Evolutionary conservation across 1,140 invertebrate genomes (phyloP).

Genomic region (Danaus plexippus): DNA sequence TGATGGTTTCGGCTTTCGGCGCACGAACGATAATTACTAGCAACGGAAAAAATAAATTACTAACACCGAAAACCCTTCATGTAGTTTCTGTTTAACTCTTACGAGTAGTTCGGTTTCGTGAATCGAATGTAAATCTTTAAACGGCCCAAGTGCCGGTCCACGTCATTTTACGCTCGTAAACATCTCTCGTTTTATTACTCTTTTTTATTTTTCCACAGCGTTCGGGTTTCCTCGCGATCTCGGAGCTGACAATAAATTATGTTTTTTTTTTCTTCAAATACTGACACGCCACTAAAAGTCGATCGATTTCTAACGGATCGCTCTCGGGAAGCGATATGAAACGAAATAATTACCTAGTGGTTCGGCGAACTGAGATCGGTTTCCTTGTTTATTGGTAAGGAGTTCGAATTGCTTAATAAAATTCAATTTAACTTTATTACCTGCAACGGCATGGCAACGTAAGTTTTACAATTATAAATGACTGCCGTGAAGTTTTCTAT

Average conservation of each 20-base stretch:
- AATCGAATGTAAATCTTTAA: conserved; percentile 41
- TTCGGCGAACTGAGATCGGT: conserved; percentile 58
- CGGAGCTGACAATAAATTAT: conserved; percentile 69
- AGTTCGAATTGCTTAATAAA: conserved; percentile 46
- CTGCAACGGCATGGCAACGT: conserved; percentile 13
- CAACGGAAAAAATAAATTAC: conserved; percentile 62
- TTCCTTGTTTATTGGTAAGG: conserved; percentile 66
- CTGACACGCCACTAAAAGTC: conserved; percentile 69
- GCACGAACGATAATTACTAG: conserved; percentile 51
- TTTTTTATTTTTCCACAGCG: conserved; percentile 67
- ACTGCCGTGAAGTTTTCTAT: conserved; percentile 18
- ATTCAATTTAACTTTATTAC: conserved; percentile 24
- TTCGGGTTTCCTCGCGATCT: conserved; percentile 66
- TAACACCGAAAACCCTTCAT: conserved; percentile 43
- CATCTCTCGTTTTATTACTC: conserved; percentile 65
- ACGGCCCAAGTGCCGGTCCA: conserved; percentile 42
- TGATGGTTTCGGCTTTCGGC: conserved; percentile 55
- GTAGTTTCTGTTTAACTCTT: conserved; percentile 22
- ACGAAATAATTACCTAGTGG: conserved; percentile 51
- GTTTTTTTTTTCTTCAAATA: conserved; percentile 50
- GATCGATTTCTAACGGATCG: conserved; percentile 71
- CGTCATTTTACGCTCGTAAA: conserved; percentile 70
- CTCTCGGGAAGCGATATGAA: conserved; percentile 59
- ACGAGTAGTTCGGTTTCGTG: conserved; percentile 6
- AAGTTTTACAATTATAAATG: conserved; percentile 12